A percentile compares a stretch with the other conserved stretches of the same genome.
Evolutionary conservation across 1,140 invertebrate genomes (phyloP).

Genomic region (Drosophila littoralis): DNA sequence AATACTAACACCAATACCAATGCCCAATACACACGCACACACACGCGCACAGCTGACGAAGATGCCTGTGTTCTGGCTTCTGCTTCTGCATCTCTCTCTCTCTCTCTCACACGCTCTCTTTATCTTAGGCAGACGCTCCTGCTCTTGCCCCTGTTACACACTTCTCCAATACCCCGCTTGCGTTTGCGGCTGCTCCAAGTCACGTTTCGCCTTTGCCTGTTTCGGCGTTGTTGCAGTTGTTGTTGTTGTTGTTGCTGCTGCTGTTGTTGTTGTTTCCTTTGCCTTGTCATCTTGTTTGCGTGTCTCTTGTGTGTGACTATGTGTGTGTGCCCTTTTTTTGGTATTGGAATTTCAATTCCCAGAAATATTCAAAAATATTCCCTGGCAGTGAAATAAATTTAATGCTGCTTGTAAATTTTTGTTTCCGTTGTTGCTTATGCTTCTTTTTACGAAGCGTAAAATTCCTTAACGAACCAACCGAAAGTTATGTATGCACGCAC

Average conservation of each 20-base stretch:
- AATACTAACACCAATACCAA: slow-evolving; percentile 8
- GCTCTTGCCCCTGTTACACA: slow-evolving; percentile 3
- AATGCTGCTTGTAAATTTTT: slow-evolving; percentile 72
- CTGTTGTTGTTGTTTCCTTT: slow-evolving; percentile 65
- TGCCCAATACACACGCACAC: slow-evolving; percentile 6
- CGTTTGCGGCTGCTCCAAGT: slow-evolving; percentile 53
- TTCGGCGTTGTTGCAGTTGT: slow-evolving; percentile 27
- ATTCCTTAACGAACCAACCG: slow-evolving; percentile 78
- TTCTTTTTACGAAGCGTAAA: slow-evolving; percentile 74
- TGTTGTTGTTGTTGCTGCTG: slow-evolving; percentile 32
- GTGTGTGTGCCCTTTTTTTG: slow-evolving; percentile 35
- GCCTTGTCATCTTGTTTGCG: slow-evolving; percentile 77
- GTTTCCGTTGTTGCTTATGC: slow-evolving; percentile 40
- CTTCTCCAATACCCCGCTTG: slow-evolving; percentile 1
- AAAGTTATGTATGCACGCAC: slow-evolving; percentile 62
- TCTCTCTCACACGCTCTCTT: slow-evolving; percentile 11
- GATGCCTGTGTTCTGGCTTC: slow-evolving; percentile 18
- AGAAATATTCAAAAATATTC: slow-evolving; percentile 83
- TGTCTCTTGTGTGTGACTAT: slow-evolving; percentile 49
- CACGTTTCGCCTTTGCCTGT: slow-evolving; percentile 63
- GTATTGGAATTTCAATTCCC: slow-evolving; percentile 74
- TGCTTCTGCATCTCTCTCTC: slow-evolving; percentile 11
- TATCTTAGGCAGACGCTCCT: slow-evolving; percentile 16
- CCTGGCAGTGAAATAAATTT: slow-evolving; percentile 75
- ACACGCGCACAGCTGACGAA: slow-evolving; percentile 51